Base-by-base conservation (phyloP, 2,888 invertebrate species). In the Cephus pygmeus region DNA sequence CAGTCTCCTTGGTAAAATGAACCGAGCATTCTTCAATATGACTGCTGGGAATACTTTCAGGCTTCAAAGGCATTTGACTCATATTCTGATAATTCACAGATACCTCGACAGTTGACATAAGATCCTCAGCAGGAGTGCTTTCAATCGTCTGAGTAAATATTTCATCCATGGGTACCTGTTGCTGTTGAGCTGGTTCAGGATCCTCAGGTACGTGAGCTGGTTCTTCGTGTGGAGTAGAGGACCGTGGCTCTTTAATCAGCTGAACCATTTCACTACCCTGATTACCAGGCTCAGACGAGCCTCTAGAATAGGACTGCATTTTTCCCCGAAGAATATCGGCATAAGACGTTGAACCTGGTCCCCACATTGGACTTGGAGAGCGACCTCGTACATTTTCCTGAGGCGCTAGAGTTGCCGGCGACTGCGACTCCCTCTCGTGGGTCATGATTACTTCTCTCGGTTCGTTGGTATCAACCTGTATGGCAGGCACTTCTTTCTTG, bases 311-410 rank as follows among this genome's bases (percentile, higher is more conserved):
- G 31, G 76, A 73, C 34, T 79, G 79, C 73, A 75, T 73, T 69
- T 75, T 40, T 12, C 96, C 96, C 84, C 94, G 94, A 80, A 97
- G 93, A 82, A 97, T 95, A 91, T 96, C 96, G 75, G 97, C 96
- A 90, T 97, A 97, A 74, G 96, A 94, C 75, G 95, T 94, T 34
- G 95, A 94, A 40, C 95, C 96, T 4, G 95, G 95, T 73, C 93
- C 90, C 96, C 96, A 96, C 89, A 95, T 94, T 30, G 96, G 96
- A 90, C 95, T 95, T 73, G 93, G 93, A 0, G 95, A 95, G 83
- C 95, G 92, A n/a, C 91, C 89, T 73, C 93, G 91, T 12, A 88
- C 83, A 75, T 85, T 85, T 15, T 90, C 87, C 9, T 85, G 81
- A 0, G 90, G 90, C 69, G 83, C 83, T 69, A 92, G 80, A 71